These are phyloP conservation scores for Rhagonycha fulva DNA, from an alignment of 2,888 invertebrate species.

Conservation along the genomic window DNA sequence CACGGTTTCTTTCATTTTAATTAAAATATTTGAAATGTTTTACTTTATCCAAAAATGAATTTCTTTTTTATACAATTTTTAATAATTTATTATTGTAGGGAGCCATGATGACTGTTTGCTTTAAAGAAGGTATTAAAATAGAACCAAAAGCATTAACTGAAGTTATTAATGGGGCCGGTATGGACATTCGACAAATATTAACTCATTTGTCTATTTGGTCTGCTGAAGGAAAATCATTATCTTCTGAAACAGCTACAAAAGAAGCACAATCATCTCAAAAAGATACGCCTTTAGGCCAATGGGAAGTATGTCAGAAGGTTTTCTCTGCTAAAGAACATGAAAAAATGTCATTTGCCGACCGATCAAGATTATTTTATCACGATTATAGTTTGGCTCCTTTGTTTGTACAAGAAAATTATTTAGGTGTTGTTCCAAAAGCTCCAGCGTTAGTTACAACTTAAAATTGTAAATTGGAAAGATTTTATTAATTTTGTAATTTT, in stretches of 20 bases:
- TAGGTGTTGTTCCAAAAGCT: constrained; percentile 76
- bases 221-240: constrained; percentile 59
- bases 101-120: constrained; percentile 89
- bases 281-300: constrained; percentile 87
- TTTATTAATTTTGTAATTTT: constrained; percentile 3
- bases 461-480: background rate
- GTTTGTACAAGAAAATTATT: constrained; percentile 98
- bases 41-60: background rate
- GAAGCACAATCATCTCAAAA: constrained; percentile 72
- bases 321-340: constrained; percentile 82
- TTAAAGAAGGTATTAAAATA: constrained; percentile 86
- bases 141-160: constrained; percentile 76
- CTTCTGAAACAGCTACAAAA: constrained; percentile 59
- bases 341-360: constrained; percentile 78
- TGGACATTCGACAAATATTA: constrained; percentile 92
- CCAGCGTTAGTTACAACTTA: constrained; percentile 65
- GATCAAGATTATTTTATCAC: constrained; percentile 90
- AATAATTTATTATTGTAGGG: constrained; percentile 65
- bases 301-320: constrained; percentile 90
- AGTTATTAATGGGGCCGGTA: constrained; percentile 84
- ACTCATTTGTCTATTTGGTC: constrained; percentile 87
- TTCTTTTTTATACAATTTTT: constrained; percentile 23
- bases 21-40: background rate
- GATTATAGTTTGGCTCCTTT: constrained; percentile 96
- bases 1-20: too few species aligned